phyloP scores from a whole-genome alignment of 2,888 invertebrate genomes.

The Endotricha flammealis region DNA sequence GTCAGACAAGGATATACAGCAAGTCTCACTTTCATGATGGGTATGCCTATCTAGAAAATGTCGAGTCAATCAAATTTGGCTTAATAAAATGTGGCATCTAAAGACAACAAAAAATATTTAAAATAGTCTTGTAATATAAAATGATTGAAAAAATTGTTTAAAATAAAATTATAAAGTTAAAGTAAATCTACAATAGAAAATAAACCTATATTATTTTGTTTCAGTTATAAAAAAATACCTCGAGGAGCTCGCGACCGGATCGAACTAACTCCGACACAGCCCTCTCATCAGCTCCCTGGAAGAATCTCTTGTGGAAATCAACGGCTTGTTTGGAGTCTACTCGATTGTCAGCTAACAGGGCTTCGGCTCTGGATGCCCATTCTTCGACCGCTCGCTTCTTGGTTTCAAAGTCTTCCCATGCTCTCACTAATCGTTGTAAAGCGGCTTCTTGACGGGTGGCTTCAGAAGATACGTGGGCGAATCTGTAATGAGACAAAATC shows the following conservation, averaged over 20 bases:
- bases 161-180: too few relatives aligned
- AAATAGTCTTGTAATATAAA: too few relatives aligned
- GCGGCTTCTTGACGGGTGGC: slow-evolving; percentile 88
- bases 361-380: slow-evolving; percentile 92
- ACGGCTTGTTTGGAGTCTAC: slow-evolving; percentile 88
- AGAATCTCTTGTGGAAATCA: slow-evolving; percentile 91
- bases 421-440: slow-evolving; percentile 86
- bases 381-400: slow-evolving; percentile 88
- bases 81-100: too few relatives aligned
- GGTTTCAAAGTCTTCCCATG: slow-evolving; percentile 91
- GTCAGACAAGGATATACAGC: too few relatives aligned
- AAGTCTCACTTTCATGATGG: too few relatives aligned
- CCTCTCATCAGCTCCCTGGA: slow-evolving; percentile 90
- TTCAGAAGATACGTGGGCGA: slow-evolving; percentile 86
- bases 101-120: too few relatives aligned
- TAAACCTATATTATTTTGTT: not conserved
- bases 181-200: not conserved
- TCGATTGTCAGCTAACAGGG: slow-evolving; percentile 86
- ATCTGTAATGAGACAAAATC: slow-evolving; percentile 70
- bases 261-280: slow-evolving; percentile 89
- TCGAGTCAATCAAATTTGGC: too few relatives aligned
- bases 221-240: slow-evolving; percentile 58
- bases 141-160: too few relatives aligned
- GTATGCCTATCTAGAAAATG: too few relatives aligned
- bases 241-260: slow-evolving; percentile 84